Evolutionary conservation across 2,113 vertebrate species (phyloP).

Genomic region (Chaetodon auriga): DNA sequence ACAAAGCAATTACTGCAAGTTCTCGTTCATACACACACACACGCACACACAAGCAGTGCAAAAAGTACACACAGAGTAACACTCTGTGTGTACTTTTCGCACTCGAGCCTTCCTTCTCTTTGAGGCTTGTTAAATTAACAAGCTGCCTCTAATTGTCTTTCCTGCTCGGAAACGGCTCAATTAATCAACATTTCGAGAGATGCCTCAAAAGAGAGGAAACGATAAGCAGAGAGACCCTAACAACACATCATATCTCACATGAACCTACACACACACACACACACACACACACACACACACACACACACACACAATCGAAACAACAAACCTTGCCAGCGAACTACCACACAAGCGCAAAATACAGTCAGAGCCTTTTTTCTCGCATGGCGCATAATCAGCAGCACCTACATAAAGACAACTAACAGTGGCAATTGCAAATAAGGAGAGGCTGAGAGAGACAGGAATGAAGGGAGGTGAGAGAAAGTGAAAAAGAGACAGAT

Average conservation of each 20-base stretch:
- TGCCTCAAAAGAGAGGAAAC: neutral
- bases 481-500: conserved; percentile 1
- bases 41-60: neutral
- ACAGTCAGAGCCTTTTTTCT: conserved; percentile 10
- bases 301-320: neutral
- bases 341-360: conserved; percentile 33
- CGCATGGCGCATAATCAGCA: conserved; percentile 12
- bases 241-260: conserved; percentile 3
- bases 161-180: conserved; percentile 32
- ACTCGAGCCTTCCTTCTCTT: neutral
- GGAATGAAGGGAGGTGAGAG: neutral
- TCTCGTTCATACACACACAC: conserved; percentile 17
- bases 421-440: neutral
- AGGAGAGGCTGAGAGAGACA: conserved; percentile 6
- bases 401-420: conserved; percentile 20
- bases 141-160: conserved; percentile 53
- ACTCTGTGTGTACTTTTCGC: neutral
- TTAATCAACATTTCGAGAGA: conserved; percentile 45
- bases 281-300: conserved; percentile 1
- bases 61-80: conserved; percentile 1
- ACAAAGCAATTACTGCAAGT: conserved; percentile 69
- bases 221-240: neutral
- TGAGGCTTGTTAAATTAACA: conserved; percentile 49
- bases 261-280: neutral
- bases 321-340: conserved; percentile 28